These are phyloP conservation scores for Podilymbus podiceps DNA, from an alignment of 2,113 vertebrate species.

Conservation along the genomic window DNA sequence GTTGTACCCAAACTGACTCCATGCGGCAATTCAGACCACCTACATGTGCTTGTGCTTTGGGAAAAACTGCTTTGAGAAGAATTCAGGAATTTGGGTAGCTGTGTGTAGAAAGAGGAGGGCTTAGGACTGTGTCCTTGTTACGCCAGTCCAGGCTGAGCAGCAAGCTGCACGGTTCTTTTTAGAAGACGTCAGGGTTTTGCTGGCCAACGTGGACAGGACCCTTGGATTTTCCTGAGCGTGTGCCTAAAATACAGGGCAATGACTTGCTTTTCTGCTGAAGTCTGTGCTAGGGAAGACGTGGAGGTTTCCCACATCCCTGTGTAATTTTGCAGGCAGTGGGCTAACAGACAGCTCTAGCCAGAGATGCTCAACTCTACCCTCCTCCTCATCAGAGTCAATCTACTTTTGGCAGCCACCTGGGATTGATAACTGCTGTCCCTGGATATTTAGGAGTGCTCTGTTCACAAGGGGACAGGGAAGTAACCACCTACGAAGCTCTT, in stretches of 20 bases:
- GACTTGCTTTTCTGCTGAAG: background rate
- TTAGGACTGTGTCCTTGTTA: background rate
- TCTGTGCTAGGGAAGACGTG: background rate
- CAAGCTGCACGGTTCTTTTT: background rate
- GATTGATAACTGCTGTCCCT: background rate
- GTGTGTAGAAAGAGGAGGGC: background rate
- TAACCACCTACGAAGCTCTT: background rate
- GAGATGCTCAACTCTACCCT: background rate
- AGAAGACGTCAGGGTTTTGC: background rate
- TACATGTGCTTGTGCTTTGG: background rate
- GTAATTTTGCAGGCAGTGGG: background rate
- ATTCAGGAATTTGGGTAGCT: background rate
- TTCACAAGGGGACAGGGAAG: background rate
- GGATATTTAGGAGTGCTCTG: background rate
- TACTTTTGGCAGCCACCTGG: background rate
- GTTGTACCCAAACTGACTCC: background rate
- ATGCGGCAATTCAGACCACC: background rate
- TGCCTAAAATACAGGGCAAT: background rate
- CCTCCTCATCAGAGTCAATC: background rate
- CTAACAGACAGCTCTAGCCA: background rate
- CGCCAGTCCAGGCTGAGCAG: background rate
- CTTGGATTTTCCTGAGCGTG: rapidly evolving
- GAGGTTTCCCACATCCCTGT: background rate
- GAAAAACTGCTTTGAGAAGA: background rate
- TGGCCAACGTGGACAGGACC: rapidly evolving